phyloP scores from a whole-genome alignment of 2,888 invertebrate species.

The Plagodis dolabraria region DNA sequence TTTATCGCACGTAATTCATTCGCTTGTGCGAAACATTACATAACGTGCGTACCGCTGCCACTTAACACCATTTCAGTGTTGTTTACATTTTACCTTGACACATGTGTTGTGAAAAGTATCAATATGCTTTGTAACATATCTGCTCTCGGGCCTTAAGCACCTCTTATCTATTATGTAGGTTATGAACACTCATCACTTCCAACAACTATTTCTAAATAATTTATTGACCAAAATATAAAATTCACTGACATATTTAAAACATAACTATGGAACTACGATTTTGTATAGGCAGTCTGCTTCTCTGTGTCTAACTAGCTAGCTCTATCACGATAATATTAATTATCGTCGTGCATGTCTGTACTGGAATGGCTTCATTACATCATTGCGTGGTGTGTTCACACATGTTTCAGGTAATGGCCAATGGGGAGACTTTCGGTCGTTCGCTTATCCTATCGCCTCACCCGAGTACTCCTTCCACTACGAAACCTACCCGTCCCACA shows the following conservation, averaged over 20 bases:
- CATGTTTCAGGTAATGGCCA: slow-evolving; percentile 89
- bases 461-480: slow-evolving; percentile 69
- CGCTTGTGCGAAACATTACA: slow-evolving; percentile 37
- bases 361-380: slow-evolving; percentile 85
- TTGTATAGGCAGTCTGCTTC: slow-evolving; percentile 57
- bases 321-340: slow-evolving; percentile 61
- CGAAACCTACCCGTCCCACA: slow-evolving; percentile 67
- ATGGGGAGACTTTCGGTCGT: slow-evolving; percentile 87
- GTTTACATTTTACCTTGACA: slow-evolving; percentile 46
- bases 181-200: slow-evolving; percentile 25
- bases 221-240: slow-evolving; percentile 5
- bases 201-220: slow-evolving; percentile 22
- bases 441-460: slow-evolving; percentile 85
- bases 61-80: slow-evolving; percentile 44
- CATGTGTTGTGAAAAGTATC: slow-evolving; percentile 44
- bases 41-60: slow-evolving; percentile 36
- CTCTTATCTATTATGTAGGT: slow-evolving; percentile 32
- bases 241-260: slow-evolving; percentile 12
- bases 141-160: slow-evolving; percentile 39
- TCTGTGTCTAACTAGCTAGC: slow-evolving; percentile 66
- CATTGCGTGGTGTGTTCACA: slow-evolving; percentile 85
- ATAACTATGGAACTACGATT: slow-evolving; percentile 27
- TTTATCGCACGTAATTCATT: slow-evolving; percentile 48
- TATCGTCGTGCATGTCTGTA: slow-evolving; percentile 80
- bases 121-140: slow-evolving; percentile 47